Base-by-base conservation (phyloP, 2,113 vertebrate species). In the Aspiorhynchus laticeps region DNA sequence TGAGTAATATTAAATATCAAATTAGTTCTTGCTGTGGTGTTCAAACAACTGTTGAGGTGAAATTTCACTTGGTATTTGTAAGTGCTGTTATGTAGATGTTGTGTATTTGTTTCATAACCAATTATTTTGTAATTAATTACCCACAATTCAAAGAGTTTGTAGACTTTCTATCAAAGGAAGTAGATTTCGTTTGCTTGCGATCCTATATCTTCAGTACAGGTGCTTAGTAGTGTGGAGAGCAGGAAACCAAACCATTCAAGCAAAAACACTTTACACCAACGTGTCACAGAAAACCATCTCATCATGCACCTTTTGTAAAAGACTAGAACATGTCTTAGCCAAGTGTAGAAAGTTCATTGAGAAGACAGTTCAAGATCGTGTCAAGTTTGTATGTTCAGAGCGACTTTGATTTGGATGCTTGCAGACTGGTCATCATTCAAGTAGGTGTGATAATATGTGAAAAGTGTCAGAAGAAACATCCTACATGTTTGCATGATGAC, bases 361-460 rank as follows among this genome's bases (percentile, higher is more conserved):
- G 11, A 86, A 88, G 19, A 79, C 83, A 24, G 51, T 85, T 84
- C 61, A 79, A 71, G 83, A 88, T 69, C 15, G 67, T 19, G 73
- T 83, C 12, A 87, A 78, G 61, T 87, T 87, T 87, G 81, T 87
- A 24, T 26, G 17, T 21, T 9, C 69, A 79, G 79, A 88, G 56
- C 83, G 33, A 41, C 69, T 88, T 79, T 88, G 80, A 71, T 88
- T 88, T 87, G 88, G 88, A 69, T 87, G 86, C 48, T 67, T 87
- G 80, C 31, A 79, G 59, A 61, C 82, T 73, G 79, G 51, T 9
- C 51, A 86, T 67, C 56, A 86, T 19, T 86, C 78, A 56, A 82
- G 48, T 75, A 43, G 36, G 1, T 86, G 85, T 82, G 33, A 85
- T 28, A 61, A 83, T 12, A 84, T 85, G 75, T 80, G 63, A 88